phyloP scores from a whole-genome alignment of 2,113 vertebrate species.

The Porphyrio hochstetteri region DNA sequence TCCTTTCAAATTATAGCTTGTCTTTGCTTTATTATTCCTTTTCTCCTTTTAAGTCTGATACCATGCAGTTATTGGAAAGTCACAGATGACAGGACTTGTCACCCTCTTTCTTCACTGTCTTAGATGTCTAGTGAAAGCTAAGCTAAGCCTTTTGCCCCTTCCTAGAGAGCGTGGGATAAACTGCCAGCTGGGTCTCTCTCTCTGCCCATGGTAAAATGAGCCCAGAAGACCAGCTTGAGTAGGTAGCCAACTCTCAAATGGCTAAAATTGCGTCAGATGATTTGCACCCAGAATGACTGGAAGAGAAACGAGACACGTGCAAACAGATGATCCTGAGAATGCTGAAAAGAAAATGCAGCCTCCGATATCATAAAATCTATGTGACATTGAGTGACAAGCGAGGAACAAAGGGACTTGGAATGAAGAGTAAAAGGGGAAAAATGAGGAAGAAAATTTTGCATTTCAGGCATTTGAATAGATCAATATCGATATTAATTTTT shows the following conservation, averaged over 20 bases:
- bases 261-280: slow-evolving; percentile 10
- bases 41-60: neutral
- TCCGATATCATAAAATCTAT: neutral
- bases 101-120: neutral
- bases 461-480: neutral
- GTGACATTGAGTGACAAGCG: slow-evolving; percentile 11
- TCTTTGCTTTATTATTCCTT: neutral
- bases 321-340: slow-evolving; percentile 1
- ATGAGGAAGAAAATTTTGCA: neutral
- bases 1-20: neutral
- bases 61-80: neutral
- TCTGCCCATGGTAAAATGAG: slow-evolving; percentile 31
- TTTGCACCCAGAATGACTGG: slow-evolving; percentile 8
- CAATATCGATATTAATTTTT: neutral
- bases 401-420: slow-evolving; percentile 10
- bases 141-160: slow-evolving; percentile 47
- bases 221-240: neutral
- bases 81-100: slow-evolving; percentile 27
- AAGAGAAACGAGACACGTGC: neutral
- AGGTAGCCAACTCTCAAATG: neutral
- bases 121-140: slow-evolving; percentile 24
- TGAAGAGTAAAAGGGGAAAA: neutral
- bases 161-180: slow-evolving; percentile 45
- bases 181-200: slow-evolving; percentile 48
- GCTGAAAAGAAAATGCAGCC: slow-evolving; percentile 4